phyloP scores from a whole-genome alignment of 1,140 invertebrate species.

The Drosophila varians region DNA sequence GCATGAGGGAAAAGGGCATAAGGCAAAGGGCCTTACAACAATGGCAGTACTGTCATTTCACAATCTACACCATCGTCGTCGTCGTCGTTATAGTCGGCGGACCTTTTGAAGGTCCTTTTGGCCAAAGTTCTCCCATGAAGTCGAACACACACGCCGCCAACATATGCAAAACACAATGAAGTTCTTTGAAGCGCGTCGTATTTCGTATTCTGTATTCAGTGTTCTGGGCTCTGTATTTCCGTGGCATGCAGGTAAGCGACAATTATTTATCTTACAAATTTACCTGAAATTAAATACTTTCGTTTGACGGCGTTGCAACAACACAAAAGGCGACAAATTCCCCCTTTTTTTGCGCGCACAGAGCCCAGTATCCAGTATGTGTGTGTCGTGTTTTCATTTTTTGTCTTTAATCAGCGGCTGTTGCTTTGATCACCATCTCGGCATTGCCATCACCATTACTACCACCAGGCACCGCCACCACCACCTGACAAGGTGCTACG shows the following conservation, averaged over 20 bases:
- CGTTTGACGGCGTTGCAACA: slow-evolving; percentile 48
- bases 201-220: slow-evolving; percentile 13
- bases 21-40: slow-evolving; percentile 30
- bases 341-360: slow-evolving; percentile 63
- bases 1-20: slow-evolving; percentile 32
- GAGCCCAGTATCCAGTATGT: slow-evolving; percentile 9
- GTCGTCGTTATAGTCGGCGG: slow-evolving; percentile 39
- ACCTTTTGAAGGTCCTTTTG: slow-evolving; percentile 79
- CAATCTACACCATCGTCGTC: slow-evolving; percentile 55
- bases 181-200: slow-evolving; percentile 77
- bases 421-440: slow-evolving; percentile 66
- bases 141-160: slow-evolving; percentile 55
- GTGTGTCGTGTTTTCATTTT: slow-evolving; percentile 40
- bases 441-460: slow-evolving; percentile 13
- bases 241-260: slow-evolving; percentile 64
- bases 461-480: slow-evolving; percentile 16
- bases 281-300: slow-evolving; percentile 81
- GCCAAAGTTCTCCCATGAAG: slow-evolving; percentile 66
- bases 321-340: slow-evolving; percentile 76
- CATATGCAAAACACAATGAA: slow-evolving; percentile 80
- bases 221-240: slow-evolving; percentile 1
- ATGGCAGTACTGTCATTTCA: slow-evolving; percentile 58
- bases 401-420: slow-evolving; percentile 75
- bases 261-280: slow-evolving; percentile 82
- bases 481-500: slow-evolving; percentile 56